These are phyloP conservation scores for Calyptommatus sinebrachiatus DNA, from an alignment of 2,113 vertebrate genomes.

Conservation along the genomic window DNA sequence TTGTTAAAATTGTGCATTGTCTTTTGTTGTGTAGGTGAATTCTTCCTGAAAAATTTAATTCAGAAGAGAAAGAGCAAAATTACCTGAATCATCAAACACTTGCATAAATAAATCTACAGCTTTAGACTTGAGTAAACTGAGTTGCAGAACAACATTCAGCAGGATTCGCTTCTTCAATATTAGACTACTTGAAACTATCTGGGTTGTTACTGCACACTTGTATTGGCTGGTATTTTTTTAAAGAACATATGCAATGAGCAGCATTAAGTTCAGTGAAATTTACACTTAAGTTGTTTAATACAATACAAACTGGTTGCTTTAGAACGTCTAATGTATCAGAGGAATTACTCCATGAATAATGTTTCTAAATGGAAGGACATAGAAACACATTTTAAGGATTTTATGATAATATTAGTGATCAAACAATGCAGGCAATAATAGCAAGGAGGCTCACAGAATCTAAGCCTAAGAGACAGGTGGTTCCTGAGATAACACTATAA, in stretches of 20 bases:
- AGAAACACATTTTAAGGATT: not conserved
- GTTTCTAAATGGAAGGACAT: not conserved
- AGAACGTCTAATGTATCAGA: not conserved
- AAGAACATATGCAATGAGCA: not conserved
- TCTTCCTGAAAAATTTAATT: slow-evolving; percentile 95
- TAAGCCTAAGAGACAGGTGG: too few relatives aligned
- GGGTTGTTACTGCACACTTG: not conserved
- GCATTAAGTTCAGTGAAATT: not conserved
- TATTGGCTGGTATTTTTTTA: not conserved
- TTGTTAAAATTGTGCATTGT: not conserved
- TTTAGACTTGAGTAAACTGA: slow-evolving; percentile 40
- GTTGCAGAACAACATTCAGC: not conserved
- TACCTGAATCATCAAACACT: slow-evolving; percentile 53
- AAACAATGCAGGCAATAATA: not conserved
- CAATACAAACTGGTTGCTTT: not conserved
- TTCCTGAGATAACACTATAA: too few relatives aligned
- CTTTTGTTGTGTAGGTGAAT: slow-evolving; percentile 81
- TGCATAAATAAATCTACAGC: not conserved
- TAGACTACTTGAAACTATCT: not conserved
- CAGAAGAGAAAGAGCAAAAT: slow-evolving; percentile 80
- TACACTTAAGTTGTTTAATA: not conserved
- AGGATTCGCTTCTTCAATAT: not conserved
- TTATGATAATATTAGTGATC: not conserved
- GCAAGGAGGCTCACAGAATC: too few relatives aligned
- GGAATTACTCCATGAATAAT: not conserved